Base-by-base conservation (phyloP, 1,140 invertebrate species). In the Linepithema humile region DNA sequence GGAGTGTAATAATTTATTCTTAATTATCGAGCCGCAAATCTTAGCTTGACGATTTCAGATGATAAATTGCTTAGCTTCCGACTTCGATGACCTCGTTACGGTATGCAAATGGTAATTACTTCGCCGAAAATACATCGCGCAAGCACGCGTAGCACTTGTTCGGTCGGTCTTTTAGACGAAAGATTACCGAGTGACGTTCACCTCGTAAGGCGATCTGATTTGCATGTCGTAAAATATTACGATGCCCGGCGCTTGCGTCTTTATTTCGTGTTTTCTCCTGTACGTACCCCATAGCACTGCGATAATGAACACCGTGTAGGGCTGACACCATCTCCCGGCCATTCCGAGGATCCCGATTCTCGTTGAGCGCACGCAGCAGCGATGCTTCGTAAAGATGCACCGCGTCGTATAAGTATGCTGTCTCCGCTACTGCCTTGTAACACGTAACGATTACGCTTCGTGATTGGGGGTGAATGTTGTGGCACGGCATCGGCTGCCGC, bases 361-460 rank as follows among this genome's bases (percentile, higher is more conserved):
- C 93, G n/a, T 95, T 94, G 9, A 98, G 91, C 2, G 96, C 96
- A 55, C 96, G 95, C 0, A 97, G 94, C 75, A 98, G 92, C 6
- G 97, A 97, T 82, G 95, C 95, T 12, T 97, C 97, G 91, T 98
- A 98, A 38, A 98, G 95, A 94, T 97, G 96, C 60, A 98, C 97
- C 2, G 98, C 97, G 92, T 98, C 98, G 92, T 98, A 98, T n/a
- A 98, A 95, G 95, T 98, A 98, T 6, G 98, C 97, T 17, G 98
- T 98, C 92, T 98, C 97, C 9, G 97, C 97, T 82, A 96, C 97
- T 98, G 92, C 43, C 93, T 94, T 91, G 90, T 88, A 92, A 91
- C 82, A 85, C 80, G 88, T 72, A 53, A 67, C 48, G 53, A 88
- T 85, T 83, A 88, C 55, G 69, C 70, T 48, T 82, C 4, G 55